These are phyloP conservation scores for Graptemys geographica DNA, from an alignment of 2,797 vertebrate species.

Conservation along the genomic window DNA sequence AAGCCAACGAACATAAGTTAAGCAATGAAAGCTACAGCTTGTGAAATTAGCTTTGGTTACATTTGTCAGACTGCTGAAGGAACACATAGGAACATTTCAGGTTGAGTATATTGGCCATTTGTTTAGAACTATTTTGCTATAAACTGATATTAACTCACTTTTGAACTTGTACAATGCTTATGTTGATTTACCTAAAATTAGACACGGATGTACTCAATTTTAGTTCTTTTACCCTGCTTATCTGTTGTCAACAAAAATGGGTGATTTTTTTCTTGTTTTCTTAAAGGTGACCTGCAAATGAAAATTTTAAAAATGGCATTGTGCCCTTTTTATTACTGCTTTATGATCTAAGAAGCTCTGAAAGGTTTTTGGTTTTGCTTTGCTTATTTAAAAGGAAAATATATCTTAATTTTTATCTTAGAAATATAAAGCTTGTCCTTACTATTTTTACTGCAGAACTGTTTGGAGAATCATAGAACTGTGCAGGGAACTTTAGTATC, in stretches of 20 bases:
- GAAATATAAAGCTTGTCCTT: neutral
- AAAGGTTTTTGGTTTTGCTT: neutral
- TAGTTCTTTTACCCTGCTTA: neutral
- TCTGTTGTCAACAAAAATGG: neutral
- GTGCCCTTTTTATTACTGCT: neutral
- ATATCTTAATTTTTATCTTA: neutral
- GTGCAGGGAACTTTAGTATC: neutral
- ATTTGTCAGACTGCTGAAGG: neutral
- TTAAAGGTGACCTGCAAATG: neutral
- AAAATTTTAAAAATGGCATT: neutral
- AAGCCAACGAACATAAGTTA: neutral
- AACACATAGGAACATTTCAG: neutral
- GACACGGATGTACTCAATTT: neutral
- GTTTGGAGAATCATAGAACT: neutral
- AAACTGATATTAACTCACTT: neutral
- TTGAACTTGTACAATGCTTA: neutral
- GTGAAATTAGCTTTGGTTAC: neutral
- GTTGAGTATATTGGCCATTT: neutral
- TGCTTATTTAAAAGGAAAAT: neutral
- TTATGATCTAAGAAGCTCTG: neutral
- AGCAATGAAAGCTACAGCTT: neutral
- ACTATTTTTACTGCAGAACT: neutral
- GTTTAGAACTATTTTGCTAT: neutral
- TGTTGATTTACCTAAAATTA: neutral
- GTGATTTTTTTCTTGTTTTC: neutral